Conservation (phyloP, 1,140 invertebrate genomes). For the Acromyrmex echinatior region DNA sequence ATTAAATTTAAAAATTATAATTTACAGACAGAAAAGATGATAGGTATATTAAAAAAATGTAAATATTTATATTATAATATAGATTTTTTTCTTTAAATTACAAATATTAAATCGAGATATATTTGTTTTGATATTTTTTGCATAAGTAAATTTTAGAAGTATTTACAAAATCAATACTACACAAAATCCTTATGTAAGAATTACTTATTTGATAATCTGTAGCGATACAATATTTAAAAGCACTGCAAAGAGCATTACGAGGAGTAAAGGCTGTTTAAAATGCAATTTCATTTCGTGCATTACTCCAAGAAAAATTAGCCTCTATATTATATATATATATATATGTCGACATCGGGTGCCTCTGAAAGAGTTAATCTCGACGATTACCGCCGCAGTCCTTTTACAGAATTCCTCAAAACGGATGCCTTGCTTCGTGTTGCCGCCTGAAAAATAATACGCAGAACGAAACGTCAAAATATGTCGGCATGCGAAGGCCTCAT, state of each 20-base stretch:
- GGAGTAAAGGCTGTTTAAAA: conserved; percentile 7
- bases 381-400: conserved; percentile 11
- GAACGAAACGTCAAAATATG: conserved; percentile 64
- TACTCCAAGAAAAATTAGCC: conserved; percentile 50
- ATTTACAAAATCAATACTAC: background rate
- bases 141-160: background rate
- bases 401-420: conserved; percentile 37
- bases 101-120: background rate
- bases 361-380: conserved; percentile 42
- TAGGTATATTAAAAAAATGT: background rate
- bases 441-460: conserved; percentile 34
- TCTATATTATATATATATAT: background rate
- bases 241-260: background rate
- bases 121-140: background rate
- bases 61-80: background rate
- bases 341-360: conserved; percentile 4
- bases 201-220: conserved; percentile 1
- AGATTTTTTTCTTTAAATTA: background rate
- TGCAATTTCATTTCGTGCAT: conserved; percentile 17
- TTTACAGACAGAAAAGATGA: background rate
- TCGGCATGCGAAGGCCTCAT: conserved; percentile 70
- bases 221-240: background rate
- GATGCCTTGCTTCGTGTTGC: background rate
- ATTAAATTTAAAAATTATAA: background rate
- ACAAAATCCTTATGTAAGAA: background rate